Percentiles rank a stretch among this genome's conserved stretches.
These are phyloP conservation scores for Tenthredo amoena DNA, from an alignment of 2,888 invertebrate genomes.

Conservation along the genomic window DNA sequence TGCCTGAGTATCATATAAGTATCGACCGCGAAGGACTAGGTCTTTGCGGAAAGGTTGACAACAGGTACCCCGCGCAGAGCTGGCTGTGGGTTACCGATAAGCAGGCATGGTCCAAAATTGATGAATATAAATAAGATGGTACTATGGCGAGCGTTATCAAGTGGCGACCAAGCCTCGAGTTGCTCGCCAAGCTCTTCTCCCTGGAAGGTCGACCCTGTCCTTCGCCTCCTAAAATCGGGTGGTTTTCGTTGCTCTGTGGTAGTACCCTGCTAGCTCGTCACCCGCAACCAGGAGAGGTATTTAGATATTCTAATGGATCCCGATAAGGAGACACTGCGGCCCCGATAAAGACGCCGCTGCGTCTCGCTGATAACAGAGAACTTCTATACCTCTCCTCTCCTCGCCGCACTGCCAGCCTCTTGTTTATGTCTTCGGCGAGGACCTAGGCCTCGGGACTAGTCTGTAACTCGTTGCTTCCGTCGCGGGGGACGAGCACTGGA, in stretches of 20 bases:
- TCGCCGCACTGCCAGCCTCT: neutral
- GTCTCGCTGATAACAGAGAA: constrained; percentile 74
- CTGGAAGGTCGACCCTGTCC: neutral
- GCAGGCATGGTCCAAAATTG: constrained; percentile 59
- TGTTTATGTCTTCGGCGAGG: constrained; percentile 37
- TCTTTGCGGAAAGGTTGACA: neutral
- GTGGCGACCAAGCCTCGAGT: constrained; percentile 36
- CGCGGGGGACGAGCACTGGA: neutral
- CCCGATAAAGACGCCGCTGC: constrained; percentile 70
- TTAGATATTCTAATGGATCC: constrained; percentile 79
- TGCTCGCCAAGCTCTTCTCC: neutral
- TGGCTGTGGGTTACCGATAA: constrained; percentile 46
- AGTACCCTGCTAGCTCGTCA: constrained; percentile 24
- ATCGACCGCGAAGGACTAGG: constrained; percentile 1
- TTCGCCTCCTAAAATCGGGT: constrained; percentile 3
- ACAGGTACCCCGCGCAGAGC: neutral
- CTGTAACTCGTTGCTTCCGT: neutral
- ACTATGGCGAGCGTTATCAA: constrained; percentile 48
- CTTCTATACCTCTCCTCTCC: neutral
- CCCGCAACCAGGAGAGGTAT: constrained; percentile 71
- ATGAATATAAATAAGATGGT: constrained; percentile 67
- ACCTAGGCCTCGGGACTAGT: neutral
- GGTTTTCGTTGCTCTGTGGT: neutral
- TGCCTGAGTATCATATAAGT: neutral
- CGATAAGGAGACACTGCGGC: constrained; percentile 76